Percentiles rank a stretch among this genome's conserved stretches.
Conservation (phyloP, 37 sponge, comb jelly and placozoan species). For the Eunapius fragilis region DNA sequence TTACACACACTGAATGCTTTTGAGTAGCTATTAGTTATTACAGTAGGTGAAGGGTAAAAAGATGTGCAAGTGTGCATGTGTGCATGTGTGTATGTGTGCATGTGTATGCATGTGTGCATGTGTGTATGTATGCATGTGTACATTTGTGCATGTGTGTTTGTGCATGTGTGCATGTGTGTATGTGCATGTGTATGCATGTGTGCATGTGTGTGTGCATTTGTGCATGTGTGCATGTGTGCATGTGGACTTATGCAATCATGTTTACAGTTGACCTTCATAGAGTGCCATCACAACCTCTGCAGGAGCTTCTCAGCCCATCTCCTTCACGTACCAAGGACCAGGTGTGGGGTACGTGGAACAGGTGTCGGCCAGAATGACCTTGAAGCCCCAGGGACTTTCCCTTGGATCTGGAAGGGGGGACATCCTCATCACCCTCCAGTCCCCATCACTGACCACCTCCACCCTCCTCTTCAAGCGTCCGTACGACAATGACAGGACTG, state of each 20-base stretch:
- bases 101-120: no score
- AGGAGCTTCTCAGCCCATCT: not conserved
- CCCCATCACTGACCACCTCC: slow-evolving; percentile 80
- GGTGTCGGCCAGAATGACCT: not conserved
- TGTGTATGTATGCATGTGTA: no score
- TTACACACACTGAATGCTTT: not conserved
- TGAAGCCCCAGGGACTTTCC: not conserved
- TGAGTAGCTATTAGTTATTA: not conserved
- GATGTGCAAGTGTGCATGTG: not conserved
- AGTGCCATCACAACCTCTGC: not conserved
- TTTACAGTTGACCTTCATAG: not conserved
- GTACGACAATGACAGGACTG: slow-evolving; percentile 39
- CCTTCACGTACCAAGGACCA: not conserved
- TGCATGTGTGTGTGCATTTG: not conserved
- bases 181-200: not conserved
- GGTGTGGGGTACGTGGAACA: not conserved
- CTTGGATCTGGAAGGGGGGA: slow-evolving; percentile 53
- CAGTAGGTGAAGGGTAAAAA: not conserved
- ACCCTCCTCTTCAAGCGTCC: slow-evolving; percentile 52
- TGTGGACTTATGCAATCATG: not conserved
- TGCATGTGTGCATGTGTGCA: not conserved
- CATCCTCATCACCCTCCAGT: slow-evolving; percentile 59
- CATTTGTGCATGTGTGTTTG: no score
- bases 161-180: no score
- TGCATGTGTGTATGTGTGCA: no score